phyloP scores from a whole-genome alignment of 2,113 vertebrate species.

The Lagopus muta region DNA sequence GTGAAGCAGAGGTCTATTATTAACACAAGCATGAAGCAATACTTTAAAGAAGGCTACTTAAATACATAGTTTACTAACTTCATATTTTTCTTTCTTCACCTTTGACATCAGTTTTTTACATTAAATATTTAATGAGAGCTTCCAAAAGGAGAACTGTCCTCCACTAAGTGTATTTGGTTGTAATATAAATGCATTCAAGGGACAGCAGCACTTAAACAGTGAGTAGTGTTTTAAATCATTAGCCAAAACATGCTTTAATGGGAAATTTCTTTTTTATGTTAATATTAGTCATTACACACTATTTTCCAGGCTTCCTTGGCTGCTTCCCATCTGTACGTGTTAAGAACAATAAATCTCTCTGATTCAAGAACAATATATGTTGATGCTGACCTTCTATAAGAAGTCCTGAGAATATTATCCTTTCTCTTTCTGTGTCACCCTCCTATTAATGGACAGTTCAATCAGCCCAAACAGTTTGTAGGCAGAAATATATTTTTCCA shows the following conservation, averaged over 20 bases:
- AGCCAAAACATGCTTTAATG: background rate
- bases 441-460: background rate
- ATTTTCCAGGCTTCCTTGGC: background rate
- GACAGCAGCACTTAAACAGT: background rate
- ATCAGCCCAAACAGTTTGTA: background rate
- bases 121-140: background rate
- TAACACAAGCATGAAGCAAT: background rate
- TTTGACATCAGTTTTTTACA: slow-evolving; percentile 12
- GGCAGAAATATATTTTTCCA: background rate
- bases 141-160: background rate
- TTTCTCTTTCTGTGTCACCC: background rate
- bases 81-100: background rate
- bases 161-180: background rate
- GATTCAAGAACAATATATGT: background rate
- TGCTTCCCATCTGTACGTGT: background rate
- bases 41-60: background rate
- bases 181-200: background rate
- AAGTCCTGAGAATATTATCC: background rate
- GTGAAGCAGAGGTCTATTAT: background rate
- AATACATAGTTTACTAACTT: background rate
- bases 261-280: background rate
- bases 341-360: slow-evolving; percentile 8
- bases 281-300: background rate
- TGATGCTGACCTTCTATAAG: background rate
- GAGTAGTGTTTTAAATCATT: background rate